Evolutionary conservation across 2,797 vertebrate species (phyloP).

Genomic region (Benthosema pterotum): DNA sequence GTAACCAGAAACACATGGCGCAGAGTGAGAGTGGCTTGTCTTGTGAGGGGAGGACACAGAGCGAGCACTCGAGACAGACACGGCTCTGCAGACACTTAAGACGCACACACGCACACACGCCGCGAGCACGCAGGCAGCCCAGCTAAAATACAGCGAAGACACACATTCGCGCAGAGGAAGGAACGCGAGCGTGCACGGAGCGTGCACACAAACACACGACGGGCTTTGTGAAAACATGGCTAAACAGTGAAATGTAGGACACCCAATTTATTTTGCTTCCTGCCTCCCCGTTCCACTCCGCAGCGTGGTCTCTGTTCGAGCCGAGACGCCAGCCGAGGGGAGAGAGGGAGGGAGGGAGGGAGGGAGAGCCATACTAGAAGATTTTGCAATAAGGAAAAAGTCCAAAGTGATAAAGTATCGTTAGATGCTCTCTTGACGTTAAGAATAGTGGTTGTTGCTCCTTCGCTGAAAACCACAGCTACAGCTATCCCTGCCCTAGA

Average conservation of each 20-base stretch:
- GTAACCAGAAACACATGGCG: slow-evolving; percentile 75
- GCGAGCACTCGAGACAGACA: slow-evolving; percentile 48
- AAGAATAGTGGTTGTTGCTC: slow-evolving; percentile 64
- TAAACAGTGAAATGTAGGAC: slow-evolving; percentile 59
- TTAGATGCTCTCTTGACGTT: slow-evolving; percentile 62
- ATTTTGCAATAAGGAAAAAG: slow-evolving; percentile 65
- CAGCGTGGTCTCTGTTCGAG: slow-evolving; percentile 48
- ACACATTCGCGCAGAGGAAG: neutral
- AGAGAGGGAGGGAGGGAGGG: slow-evolving; percentile 8
- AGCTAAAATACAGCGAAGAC: neutral
- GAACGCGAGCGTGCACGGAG: neutral
- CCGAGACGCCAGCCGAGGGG: neutral
- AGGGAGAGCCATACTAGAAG: slow-evolving; percentile 16
- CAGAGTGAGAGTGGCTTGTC: slow-evolving; percentile 54
- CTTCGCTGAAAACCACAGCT: slow-evolving; percentile 49
- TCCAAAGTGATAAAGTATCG: slow-evolving; percentile 62
- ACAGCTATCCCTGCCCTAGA: slow-evolving; percentile 52
- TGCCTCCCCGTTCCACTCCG: slow-evolving; percentile 32
- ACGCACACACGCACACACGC: neutral
- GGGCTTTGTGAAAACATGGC: slow-evolving; percentile 69
- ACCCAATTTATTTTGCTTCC: slow-evolving; percentile 63
- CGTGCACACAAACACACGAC: slow-evolving; percentile 36
- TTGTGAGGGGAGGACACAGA: slow-evolving; percentile 55
- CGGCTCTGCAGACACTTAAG: slow-evolving; percentile 20
- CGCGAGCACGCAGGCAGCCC: neutral